Conservation (phyloP, 2,113 vertebrate species). For the Cebidichthys violaceus region DNA sequence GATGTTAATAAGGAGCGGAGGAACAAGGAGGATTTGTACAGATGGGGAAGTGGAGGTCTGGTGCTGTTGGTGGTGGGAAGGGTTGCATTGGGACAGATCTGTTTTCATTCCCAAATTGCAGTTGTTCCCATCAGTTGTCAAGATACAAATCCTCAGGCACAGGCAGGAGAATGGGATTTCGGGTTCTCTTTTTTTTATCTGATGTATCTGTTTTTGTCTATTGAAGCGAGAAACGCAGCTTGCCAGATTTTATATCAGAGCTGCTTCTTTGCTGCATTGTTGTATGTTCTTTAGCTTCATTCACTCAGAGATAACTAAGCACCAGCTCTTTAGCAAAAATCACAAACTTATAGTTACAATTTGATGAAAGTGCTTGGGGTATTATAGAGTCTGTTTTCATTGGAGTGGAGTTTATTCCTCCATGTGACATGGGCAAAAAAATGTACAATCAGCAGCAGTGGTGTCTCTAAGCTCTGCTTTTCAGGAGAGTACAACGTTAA, state of each 20-base stretch:
- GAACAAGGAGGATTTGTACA: not conserved
- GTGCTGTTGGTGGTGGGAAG: conserved; percentile 1
- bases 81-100: not conserved
- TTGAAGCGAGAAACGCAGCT: not conserved
- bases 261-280: not conserved
- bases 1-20: conserved; percentile 19
- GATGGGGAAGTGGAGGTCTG: conserved; percentile 17
- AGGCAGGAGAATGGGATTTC: not conserved
- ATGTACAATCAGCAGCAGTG: not conserved
- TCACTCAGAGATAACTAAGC: not conserved
- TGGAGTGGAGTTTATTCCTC: not conserved
- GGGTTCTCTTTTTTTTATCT: not conserved
- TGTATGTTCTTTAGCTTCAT: not conserved
- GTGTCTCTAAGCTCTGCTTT: conserved; percentile 9
- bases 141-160: conserved; percentile 9
- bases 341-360: not conserved
- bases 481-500: not conserved
- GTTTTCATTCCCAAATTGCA: conserved; percentile 10
- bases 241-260: conserved; percentile 10
- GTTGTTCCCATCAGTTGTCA: not conserved
- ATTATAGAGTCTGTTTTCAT: not conserved
- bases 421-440: not conserved
- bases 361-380: not conserved
- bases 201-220: not conserved
- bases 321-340: conserved; percentile 8